Conservation (phyloP, 2,888 invertebrate genomes). For the Caprella mutica region DNA sequence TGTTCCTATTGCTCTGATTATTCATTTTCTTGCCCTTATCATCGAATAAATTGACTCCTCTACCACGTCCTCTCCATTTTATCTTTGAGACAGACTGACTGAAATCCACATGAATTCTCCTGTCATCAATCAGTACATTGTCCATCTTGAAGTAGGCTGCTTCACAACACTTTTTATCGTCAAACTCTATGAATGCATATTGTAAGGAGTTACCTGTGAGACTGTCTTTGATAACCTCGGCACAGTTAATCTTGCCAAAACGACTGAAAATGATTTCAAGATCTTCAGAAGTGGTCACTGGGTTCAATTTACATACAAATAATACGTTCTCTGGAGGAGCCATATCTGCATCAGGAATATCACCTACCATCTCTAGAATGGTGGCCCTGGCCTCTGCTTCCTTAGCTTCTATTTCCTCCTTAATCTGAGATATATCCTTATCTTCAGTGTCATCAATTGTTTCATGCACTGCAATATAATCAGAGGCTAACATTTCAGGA, state of each 20-base stretch:
- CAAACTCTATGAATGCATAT: constrained; percentile 98
- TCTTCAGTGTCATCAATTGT: constrained; percentile 80
- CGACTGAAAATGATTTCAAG: constrained; percentile 94
- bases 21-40: constrained; percentile 14
- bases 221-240: constrained; percentile 91
- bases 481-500: constrained; percentile 53
- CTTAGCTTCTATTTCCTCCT: constrained; percentile 73
- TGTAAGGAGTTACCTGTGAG: constrained; percentile 88
- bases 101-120: constrained; percentile 98
- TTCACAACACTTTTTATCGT: constrained; percentile 81
- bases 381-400: constrained; percentile 95
- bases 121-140: constrained; percentile 95
- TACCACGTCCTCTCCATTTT: constrained; percentile 73
- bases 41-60: constrained; percentile 25
- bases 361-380: constrained; percentile 95
- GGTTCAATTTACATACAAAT: constrained; percentile 97
- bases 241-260: constrained; percentile 43
- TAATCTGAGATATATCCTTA: constrained; percentile 68
- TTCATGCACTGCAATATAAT: constrained; percentile 85
- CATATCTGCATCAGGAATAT: constrained; percentile 91
- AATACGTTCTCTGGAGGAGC: constrained; percentile 98
- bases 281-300: constrained; percentile 93
- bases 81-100: constrained; percentile 96
- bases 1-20: not conserved
- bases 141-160: constrained; percentile 99